Percentiles rank a stretch among this genome's conserved stretches.
These are phyloP conservation scores for Hecatera dysodea DNA, from an alignment of 2,888 invertebrate genomes.

Conservation along the genomic window DNA sequence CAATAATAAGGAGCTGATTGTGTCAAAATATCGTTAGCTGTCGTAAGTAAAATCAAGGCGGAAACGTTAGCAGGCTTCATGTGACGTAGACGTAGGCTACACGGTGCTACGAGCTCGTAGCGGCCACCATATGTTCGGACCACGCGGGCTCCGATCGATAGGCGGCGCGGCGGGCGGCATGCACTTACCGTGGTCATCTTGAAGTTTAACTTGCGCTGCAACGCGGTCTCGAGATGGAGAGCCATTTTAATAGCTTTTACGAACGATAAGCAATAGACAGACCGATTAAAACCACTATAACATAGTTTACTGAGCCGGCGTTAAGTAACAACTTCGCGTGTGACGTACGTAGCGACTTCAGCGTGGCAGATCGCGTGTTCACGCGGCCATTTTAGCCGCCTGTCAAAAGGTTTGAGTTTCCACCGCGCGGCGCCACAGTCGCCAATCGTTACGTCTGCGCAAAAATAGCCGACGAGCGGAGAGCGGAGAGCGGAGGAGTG, in stretches of 20 bases:
- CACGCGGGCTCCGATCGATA: slow-evolving; percentile 88
- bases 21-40: slow-evolving; percentile 71
- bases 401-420: slow-evolving; percentile 83
- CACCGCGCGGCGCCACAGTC: slow-evolving; percentile 82
- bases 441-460: slow-evolving; percentile 87
- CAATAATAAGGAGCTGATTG: slow-evolving; percentile 65
- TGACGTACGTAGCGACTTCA: slow-evolving; percentile 82
- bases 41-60: slow-evolving; percentile 63
- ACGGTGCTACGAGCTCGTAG: slow-evolving; percentile 80
- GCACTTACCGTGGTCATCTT: slow-evolving; percentile 91
- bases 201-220: slow-evolving; percentile 90
- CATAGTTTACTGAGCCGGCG: slow-evolving; percentile 81
- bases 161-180: slow-evolving; percentile 79
- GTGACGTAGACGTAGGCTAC: slow-evolving; percentile 75
- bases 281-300: slow-evolving; percentile 81
- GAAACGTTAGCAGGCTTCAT: slow-evolving; percentile 69
- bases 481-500: slow-evolving; percentile 45
- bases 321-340: slow-evolving; percentile 85
- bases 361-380: slow-evolving; percentile 88
- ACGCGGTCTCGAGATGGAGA: slow-evolving; percentile 88
- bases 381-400: slow-evolving; percentile 89
- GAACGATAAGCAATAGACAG: slow-evolving; percentile 73
- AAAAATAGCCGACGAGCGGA: slow-evolving; percentile 74
- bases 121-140: slow-evolving; percentile 88
- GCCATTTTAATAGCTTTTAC: slow-evolving; percentile 80